Base-by-base conservation (phyloP, 1,140 invertebrate species). In the Diabrotica undecimpunctata region DNA sequence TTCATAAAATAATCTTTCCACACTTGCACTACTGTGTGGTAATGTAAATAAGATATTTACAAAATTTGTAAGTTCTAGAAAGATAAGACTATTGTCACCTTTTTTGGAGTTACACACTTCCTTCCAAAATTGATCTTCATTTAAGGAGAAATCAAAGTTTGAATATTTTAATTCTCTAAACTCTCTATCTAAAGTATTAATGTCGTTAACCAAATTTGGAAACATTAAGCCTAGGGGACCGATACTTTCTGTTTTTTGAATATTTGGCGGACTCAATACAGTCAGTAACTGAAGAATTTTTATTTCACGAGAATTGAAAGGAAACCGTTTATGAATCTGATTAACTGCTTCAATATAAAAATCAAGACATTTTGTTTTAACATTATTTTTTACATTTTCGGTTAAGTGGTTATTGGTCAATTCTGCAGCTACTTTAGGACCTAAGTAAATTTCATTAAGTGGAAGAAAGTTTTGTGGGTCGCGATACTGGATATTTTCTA, bases 1-100 rank as follows among this genome's bases (percentile, higher is more conserved):
- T 36, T 58, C 10, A 14, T 41, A 64, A 64, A 64, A 64, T 51
- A 64, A 7, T 12, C 55, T 46, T 50, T 64, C 56, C 9, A 41
- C 55, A 7, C 36, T 52, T n/a, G 54, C 63, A 6, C 36, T 46
- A n/a, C 36, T 46, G 14, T 64, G 63, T 7, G 63, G 63, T 12
- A 65, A 41, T 10, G 41, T 10, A 6, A 61, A 53, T 36, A 57
- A n/a, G 9, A 36, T 35, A 36, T 35, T 35, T 8, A n/a, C 7
- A n/a, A 57, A 36, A 36, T 57, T 5, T 36, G 7, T 36, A 9
- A 57, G 37, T 10, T n/a, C 10, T n/a, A 9, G 55, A 12, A 36
- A 39, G 8, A 11, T 10, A n/a, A 36, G 10, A 37, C 11, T 36
- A 10, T 35, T 10, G 12, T 57, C 55, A 7, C 36, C 36, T n/a